Base-by-base conservation (phyloP, 2,113 vertebrate genomes). In the Ciconia maguari region DNA sequence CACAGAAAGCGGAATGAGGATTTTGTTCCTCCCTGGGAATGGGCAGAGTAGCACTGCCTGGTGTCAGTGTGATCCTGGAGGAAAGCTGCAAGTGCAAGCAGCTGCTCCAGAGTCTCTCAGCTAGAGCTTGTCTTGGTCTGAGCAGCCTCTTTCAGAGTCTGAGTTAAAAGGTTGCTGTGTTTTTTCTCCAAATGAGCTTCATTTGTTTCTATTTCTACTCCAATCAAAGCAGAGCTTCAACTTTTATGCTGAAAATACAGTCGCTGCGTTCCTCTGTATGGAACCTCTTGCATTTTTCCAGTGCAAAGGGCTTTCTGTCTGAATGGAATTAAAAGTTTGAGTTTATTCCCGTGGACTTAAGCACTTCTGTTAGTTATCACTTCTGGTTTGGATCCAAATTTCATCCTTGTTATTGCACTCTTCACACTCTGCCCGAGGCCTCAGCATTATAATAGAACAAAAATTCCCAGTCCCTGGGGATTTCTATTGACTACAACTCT, bases 241-340 rank as follows among this genome's bases (percentile, higher is more conserved):
- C 4, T 66, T 58, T 1, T 30, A 26, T 49, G 25, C 49, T 51
- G 62, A 34, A 85, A 70, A 60, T 6, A 21, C 16, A 16, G 19
- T 32, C 0, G 0, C 15, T 21, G 21, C 76, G 41, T 57, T 86
- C 19, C 42, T 72, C 57, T 49, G 72, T n/a, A 8, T 1, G 34
- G 44, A 34, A 6, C 17, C 12, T 15, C 21, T 26, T 61, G 32
- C 5, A 0, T 55, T 81, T 86, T 71, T 30, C 60, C 11, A 38
- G 36, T 30, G 62, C 29, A 34, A 65, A 91, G 54, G 9, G 22
- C 22, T 69, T 89, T 77, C 74, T 13, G 13, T 66, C 58, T 60
- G 51, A 93, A 38, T 20, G 18, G 46, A 79, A 77, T 22, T 30
- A n/a, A 3, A 90, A 89, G 54, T 70, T 78, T 69, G 55, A 51